Base-by-base conservation (phyloP, 1,140 invertebrate species). In the Bradysia coprophila region DNA sequence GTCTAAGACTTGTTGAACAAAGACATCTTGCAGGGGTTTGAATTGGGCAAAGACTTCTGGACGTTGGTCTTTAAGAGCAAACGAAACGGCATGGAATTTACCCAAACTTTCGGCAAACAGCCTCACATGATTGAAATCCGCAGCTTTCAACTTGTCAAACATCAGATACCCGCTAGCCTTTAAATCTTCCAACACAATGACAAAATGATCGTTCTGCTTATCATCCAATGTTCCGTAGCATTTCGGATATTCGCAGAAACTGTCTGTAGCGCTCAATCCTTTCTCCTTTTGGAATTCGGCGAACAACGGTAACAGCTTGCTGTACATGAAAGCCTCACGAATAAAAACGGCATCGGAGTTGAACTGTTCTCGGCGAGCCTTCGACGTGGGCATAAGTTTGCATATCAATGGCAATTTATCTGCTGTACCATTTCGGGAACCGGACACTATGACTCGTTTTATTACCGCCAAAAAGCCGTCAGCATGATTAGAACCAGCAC, bases 161-260 rank as follows among this genome's bases (percentile, higher is more conserved):
- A 50, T 49, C 40, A 42, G 34, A 45, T 54, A 65, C 16, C 56
- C 63, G 45, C 46, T 43, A 8, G 43, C n/a, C 44, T 48, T 51
- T 13, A 68, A 41, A 52, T 66, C 61, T 48, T 64, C 60, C 23
- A 68, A 40, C 0, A 66, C 28, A 3, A 68, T 37, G 15, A 57
- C 49, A 15, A 50, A 56, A 39, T 57, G 46, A 11, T 54, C 43
- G 46, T 54, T 53, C 1, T 59, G 49, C 18, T 33, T 37, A 20
- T 44, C 38, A 34, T 38, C 42, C n/a, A 33, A 40, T 18, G 43
- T 38, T 52, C 40, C 50, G 44, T 55, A n/a, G 46, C 40, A 23
- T 52, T 51, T 18, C 47, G 46, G n/a, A 44, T 42, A 54, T 38
- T 48, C 43, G 0, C 51, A 42, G 38, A 56, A 52, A 33, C 41